Evolutionary conservation across 2,888 invertebrate genomes (phyloP).

Genomic region (Dexiosoma caninum): DNA sequence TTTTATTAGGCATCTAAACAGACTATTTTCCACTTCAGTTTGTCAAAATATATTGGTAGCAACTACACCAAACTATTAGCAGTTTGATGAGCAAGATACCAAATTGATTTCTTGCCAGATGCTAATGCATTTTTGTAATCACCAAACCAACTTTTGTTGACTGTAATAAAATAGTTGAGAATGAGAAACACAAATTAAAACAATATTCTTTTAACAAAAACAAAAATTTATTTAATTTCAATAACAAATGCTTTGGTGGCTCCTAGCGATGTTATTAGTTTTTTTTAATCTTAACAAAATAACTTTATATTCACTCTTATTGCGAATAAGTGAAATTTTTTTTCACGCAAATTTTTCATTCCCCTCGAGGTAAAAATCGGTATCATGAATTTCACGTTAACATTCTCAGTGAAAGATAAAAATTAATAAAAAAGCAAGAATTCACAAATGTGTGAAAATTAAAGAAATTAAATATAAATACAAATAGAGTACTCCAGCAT

Average conservation of each 20-base stretch:
- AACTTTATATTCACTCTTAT: slow-evolving; percentile 25
- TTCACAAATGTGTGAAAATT: slow-evolving; percentile 38
- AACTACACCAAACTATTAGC: slow-evolving; percentile 68
- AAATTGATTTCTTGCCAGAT: slow-evolving; percentile 65
- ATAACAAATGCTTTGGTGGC: slow-evolving; percentile 36
- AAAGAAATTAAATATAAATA: slow-evolving; percentile 39
- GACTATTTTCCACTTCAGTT: slow-evolving; percentile 25
- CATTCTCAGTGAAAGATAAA: too few species aligned
- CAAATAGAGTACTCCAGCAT: neutral
- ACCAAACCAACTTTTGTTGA: slow-evolving; percentile 63
- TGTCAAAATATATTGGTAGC: neutral
- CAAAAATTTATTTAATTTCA: slow-evolving; percentile 49
- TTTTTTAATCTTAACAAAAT: neutral
- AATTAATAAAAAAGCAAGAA: neutral
- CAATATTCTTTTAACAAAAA: slow-evolving; percentile 51
- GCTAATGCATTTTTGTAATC: slow-evolving; percentile 14
- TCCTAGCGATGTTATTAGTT: neutral
- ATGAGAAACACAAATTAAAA: slow-evolving; percentile 48
- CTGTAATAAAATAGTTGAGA: slow-evolving; percentile 64
- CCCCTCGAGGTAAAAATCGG: too few species aligned
- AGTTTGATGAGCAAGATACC: slow-evolving; percentile 69
- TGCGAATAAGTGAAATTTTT: too few species aligned
- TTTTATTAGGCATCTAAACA: too few species aligned
- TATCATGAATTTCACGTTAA: too few species aligned
- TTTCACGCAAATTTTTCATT: too few species aligned